phyloP scores from a whole-genome alignment of 2,888 invertebrate species.

The Rhaphigaster nebulosa region DNA sequence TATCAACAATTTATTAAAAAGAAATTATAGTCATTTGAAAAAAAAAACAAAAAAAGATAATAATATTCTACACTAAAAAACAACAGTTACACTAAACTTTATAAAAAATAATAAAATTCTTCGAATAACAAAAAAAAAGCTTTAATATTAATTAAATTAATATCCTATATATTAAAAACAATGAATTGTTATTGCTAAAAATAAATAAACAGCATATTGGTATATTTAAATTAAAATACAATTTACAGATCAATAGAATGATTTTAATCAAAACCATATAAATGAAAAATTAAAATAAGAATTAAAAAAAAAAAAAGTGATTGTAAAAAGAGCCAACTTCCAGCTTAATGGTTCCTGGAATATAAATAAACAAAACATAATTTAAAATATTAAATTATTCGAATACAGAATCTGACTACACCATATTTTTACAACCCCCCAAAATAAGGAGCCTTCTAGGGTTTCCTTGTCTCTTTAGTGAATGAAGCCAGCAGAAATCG shows the following conservation, averaged over 20 bases:
- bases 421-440: neutral
- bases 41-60: too few relatives aligned
- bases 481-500: neutral
- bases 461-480: neutral
- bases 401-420: neutral
- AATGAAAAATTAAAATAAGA: too few relatives aligned
- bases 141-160: neutral
- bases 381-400: neutral
- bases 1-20: slow-evolving; percentile 2
- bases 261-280: neutral
- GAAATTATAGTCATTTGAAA: neutral
- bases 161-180: neutral
- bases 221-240: neutral
- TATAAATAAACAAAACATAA: neutral
- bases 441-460: neutral
- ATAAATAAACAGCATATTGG: neutral
- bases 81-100: neutral
- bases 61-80: neutral
- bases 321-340: neutral
- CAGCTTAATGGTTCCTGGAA: neutral
- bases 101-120: neutral
- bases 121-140: neutral
- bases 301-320: neutral
- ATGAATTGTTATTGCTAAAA: neutral
- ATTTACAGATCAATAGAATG: slow-evolving; percentile 1